Conservation (phyloP, 2,797 vertebrate genomes). For the Takifugu ocellatus region DNA sequence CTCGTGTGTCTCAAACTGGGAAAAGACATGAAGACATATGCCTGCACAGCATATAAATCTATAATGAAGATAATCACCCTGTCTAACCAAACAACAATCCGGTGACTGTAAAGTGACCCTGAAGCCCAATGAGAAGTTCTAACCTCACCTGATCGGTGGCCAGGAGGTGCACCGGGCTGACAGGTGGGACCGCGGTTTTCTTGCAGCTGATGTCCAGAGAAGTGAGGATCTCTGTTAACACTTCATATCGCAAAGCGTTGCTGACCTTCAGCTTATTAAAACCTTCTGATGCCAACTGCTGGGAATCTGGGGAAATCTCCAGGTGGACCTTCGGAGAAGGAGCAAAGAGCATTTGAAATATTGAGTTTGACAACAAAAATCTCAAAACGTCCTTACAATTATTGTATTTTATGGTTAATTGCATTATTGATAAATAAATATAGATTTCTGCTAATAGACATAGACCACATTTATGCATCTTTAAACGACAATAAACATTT, state of each 20-base stretch:
- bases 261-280: conserved; percentile 83
- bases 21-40: no score
- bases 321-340: conserved; percentile 78
- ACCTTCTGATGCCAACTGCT: conserved; percentile 53
- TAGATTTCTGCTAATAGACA: no score
- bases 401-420: no score
- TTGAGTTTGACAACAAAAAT: no score
- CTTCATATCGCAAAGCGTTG: conserved; percentile 78
- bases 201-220: conserved; percentile 85
- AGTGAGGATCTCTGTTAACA: conserved; percentile 82
- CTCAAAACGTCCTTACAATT: no score
- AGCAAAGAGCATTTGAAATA: not conserved
- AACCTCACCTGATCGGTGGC: conserved; percentile 72
- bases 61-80: no score
- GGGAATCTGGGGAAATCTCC: conserved; percentile 73
- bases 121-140: not conserved
- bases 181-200: conserved; percentile 46
- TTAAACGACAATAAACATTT: no score
- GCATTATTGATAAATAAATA: no score
- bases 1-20: no score
- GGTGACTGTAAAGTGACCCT: not conserved
- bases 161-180: conserved; percentile 82
- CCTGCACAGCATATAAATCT: no score
- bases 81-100: no score
- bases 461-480: no score